Evolutionary conservation across 2,888 invertebrate species (phyloP).

Genomic region (Eupsilia transversa): DNA sequence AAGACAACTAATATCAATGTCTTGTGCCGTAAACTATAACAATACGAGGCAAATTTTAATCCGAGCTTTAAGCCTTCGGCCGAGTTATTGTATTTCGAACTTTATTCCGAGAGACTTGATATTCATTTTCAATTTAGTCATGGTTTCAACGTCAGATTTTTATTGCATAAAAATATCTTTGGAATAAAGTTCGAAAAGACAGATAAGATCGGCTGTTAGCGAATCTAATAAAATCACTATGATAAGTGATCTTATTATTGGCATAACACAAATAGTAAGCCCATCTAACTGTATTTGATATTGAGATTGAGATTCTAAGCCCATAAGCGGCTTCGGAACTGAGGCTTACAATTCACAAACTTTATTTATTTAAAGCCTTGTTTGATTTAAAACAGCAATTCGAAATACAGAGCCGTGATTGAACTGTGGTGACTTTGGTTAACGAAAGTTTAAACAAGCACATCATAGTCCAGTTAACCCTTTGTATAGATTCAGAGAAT

Average conservation of each 20-base stretch:
- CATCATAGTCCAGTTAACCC: not conserved
- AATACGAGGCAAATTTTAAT: not conserved
- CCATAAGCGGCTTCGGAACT: not conserved
- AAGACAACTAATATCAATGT: too few species aligned
- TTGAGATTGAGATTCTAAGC: too few species aligned
- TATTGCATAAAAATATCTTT: too few species aligned
- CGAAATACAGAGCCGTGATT: slow-evolving; percentile 12
- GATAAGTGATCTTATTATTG: not conserved
- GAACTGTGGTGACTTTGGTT: slow-evolving; percentile 1
- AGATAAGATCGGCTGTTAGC: not conserved
- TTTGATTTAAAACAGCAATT: slow-evolving; percentile 3
- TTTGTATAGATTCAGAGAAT: slow-evolving; percentile 6
- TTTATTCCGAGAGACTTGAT: too few species aligned
- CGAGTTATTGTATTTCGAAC: not conserved
- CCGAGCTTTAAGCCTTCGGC: not conserved
- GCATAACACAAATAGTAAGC: not conserved
- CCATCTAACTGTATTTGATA: not conserved
- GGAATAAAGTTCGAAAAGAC: not conserved
- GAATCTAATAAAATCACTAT: not conserved
- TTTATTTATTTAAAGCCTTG: slow-evolving; percentile 13
- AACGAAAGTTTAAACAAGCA: slow-evolving; percentile 3
- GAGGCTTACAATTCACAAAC: slow-evolving; percentile 5
- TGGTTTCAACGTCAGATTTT: too few species aligned
- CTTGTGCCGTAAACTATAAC: not conserved
- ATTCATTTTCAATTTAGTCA: too few species aligned